These are phyloP conservation scores for Musca vetustissima DNA, from an alignment of 1,140 invertebrate species.

Conservation along the genomic window DNA sequence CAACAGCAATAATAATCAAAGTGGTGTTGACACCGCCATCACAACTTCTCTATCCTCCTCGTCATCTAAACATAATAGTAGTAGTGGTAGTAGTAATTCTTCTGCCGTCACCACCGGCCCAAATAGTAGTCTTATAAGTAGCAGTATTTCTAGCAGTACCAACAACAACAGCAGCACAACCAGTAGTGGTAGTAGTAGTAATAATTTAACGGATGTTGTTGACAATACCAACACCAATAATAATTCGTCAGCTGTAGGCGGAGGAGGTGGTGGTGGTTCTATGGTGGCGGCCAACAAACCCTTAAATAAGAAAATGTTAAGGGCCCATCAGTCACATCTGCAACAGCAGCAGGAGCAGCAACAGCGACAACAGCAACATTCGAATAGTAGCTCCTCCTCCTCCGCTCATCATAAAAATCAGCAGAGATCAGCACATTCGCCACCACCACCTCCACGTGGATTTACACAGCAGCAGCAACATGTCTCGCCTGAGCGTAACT, in stretches of 20 bases:
- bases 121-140: constrained; percentile 4
- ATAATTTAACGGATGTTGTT: not conserved
- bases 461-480: constrained; percentile 14
- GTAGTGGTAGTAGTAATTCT: not conserved
- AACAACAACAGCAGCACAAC: constrained; percentile 18
- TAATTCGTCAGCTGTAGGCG: constrained; percentile 19
- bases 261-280: no score
- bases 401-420: not conserved
- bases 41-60: not conserved
- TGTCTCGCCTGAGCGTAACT: constrained; percentile 25
- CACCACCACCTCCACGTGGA: not conserved
- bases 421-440: not conserved
- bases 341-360: constrained; percentile 41
- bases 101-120: not conserved
- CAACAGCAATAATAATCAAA: not conserved
- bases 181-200: constrained; percentile 13
- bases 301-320: constrained; percentile 52
- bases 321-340: constrained; percentile 46
- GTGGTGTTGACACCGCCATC: no score
- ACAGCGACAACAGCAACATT: constrained; percentile 12
- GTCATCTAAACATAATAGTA: constrained; percentile 11
- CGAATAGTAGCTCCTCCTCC: not conserved
- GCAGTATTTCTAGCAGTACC: not conserved
- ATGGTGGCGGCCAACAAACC: constrained; percentile 32
- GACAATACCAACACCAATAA: constrained; percentile 35